A percentile compares a stretch with the other conserved stretches of the same genome.
Conservation (phyloP, 2,113 vertebrate species). For the Callaeas wilsoni region DNA sequence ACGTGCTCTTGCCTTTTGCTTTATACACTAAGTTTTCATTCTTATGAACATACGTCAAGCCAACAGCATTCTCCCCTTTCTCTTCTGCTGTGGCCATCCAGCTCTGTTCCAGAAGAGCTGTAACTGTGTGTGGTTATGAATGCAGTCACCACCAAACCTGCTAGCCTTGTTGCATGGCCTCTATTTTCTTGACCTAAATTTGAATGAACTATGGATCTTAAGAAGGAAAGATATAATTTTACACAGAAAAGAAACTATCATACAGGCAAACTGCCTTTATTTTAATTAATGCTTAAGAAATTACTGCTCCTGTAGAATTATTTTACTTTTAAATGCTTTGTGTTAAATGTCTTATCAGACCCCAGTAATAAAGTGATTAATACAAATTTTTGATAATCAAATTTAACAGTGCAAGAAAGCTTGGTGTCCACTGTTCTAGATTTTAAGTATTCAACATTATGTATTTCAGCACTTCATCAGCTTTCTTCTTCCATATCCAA, state of each 20-base stretch:
- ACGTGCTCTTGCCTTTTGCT: neutral
- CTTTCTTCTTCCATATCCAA: neutral
- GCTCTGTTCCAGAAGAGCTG: rapidly evolving
- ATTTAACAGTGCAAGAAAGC: neutral
- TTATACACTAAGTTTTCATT: neutral
- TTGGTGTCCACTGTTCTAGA: neutral
- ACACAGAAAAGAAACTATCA: neutral
- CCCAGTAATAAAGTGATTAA: neutral
- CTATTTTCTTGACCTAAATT: neutral
- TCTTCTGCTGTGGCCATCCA: neutral
- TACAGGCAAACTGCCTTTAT: neutral
- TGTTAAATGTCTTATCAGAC: neutral
- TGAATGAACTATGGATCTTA: neutral
- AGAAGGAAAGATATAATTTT: neutral
- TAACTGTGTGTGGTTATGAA: neutral
- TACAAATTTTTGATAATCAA: neutral
- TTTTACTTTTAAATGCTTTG: neutral
- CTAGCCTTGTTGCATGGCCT: neutral
- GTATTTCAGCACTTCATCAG: neutral
- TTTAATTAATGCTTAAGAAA: neutral
- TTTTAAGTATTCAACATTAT: neutral
- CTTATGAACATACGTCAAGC: neutral
- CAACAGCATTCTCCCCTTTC: neutral
- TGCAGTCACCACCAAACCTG: neutral
- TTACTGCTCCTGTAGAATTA: neutral